phyloP scores from a whole-genome alignment of 2,888 invertebrate species.

The Heteropelma amictum region DNA sequence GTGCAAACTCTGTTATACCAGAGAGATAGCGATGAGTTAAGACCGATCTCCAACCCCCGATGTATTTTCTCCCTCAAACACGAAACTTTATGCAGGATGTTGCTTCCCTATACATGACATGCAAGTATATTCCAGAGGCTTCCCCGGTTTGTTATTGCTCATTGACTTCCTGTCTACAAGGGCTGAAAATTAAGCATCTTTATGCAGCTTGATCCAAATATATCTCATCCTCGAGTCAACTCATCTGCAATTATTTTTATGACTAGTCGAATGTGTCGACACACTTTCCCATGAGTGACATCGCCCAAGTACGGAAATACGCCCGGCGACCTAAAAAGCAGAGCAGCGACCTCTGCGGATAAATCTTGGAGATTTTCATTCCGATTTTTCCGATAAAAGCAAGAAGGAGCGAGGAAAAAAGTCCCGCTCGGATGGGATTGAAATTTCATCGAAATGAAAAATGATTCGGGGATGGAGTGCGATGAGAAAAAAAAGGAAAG shows the following conservation, averaged over 20 bases:
- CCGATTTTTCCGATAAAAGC: no score
- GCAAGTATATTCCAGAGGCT: not conserved
- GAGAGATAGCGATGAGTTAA: constrained; percentile 2
- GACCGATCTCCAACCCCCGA: not conserved
- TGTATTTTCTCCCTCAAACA: constrained; percentile 10
- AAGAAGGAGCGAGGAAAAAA: no score
- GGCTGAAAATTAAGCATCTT: not conserved
- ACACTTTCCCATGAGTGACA: no score
- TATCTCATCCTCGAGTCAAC: not conserved
- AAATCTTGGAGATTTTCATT: no score
- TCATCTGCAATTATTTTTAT: not conserved
- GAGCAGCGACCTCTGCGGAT: no score
- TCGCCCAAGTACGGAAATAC: no score
- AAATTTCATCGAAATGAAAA: no score
- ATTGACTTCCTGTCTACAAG: constrained; percentile 19
- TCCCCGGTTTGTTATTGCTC: constrained; percentile 30
- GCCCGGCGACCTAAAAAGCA: no score
- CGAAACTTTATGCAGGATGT: constrained; percentile 32
- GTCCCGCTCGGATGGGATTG: no score
- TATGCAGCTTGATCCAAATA: not conserved
- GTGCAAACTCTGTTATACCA: constrained; percentile 2
- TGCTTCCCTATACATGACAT: not conserved
- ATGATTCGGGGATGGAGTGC: no score
- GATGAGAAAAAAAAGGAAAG: not conserved
- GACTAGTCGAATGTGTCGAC: no score